Evolutionary conservation across 2,113 vertebrate genomes (phyloP).

Genomic region (Azemiops feae): DNA sequence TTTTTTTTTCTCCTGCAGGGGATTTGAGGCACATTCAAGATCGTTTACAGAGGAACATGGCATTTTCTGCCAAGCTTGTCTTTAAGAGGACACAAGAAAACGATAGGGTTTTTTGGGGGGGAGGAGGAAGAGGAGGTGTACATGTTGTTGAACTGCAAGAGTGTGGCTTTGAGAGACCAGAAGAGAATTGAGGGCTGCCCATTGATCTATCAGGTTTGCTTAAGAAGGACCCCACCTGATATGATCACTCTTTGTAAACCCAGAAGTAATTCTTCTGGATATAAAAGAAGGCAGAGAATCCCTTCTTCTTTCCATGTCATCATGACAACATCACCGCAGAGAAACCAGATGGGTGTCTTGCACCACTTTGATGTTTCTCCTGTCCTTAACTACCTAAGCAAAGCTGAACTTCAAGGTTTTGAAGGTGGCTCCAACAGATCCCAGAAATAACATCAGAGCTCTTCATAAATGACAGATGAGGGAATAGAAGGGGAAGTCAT

Average conservation of each 20-base stretch:
- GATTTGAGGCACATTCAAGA: background rate
- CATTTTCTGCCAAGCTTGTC: background rate
- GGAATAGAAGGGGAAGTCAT: too few relatives aligned
- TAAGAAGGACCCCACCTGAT: accelerated
- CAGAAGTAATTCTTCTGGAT: background rate
- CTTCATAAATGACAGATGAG: too few relatives aligned
- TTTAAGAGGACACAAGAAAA: background rate
- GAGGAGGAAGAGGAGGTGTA: too few relatives aligned
- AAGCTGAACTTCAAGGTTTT: background rate
- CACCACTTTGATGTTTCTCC: background rate
- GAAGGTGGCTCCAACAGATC: too few relatives aligned
- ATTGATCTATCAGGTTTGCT: background rate
- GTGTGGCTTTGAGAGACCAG: background rate
- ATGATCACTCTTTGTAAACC: accelerated
- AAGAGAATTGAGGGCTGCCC: background rate
- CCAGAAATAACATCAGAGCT: too few relatives aligned
- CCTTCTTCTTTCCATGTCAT: background rate
- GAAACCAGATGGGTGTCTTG: background rate
- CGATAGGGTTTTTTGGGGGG: too few relatives aligned
- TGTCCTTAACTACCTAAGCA: background rate
- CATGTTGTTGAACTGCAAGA: background rate
- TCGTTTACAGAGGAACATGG: background rate
- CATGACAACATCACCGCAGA: background rate
- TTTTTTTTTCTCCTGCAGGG: background rate
- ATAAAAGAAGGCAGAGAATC: background rate